Base-by-base conservation (phyloP, 2,113 vertebrate species). In the Tragelaphus strepsiceros region DNA sequence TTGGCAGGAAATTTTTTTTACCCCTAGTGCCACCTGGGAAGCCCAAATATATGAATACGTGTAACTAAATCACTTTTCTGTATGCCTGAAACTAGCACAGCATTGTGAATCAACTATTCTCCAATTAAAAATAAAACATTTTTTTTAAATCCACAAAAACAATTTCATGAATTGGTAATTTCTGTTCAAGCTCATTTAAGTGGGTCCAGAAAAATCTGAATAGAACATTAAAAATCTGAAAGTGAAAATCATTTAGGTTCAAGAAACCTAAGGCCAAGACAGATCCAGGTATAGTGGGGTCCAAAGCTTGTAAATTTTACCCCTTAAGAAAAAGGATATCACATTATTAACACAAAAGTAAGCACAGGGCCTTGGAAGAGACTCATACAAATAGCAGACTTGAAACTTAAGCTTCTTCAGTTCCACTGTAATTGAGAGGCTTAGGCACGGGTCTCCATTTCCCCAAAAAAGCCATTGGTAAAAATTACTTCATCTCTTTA, bases 171-270 rank as follows among this genome's bases (percentile, higher is more conserved):
- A 80, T 2, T 28, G 51, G 30, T 84, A 3, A 28, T 54, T 71
- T 77, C 30, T 4, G 1, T 51, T 39, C 28, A 62, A 49, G n/a
- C 13, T 54, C 19, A 2, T 84, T 35, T 51, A 14, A 85, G 32
- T 10, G 43, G 14, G 56, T 21, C n/a, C 61, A 59, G 91, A 86
- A 94, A 96, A 49, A 87, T 51, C 6, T 77, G 56, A 64, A n/a
- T 22, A 15, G 46, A 77, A 51, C 28, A 14, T 4, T 17, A 3
- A 10, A 4, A 6, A 13, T 62, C 30, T 58, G 19, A 19, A 81
- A 78, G 1, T 9, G 17, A 64, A 74, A 74, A 39, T 49, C 35
- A 39, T 61, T 51, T 21, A 24, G 78, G 7, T 35, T 74, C 67
- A 11, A 86, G 39, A 90, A 74, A 89, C 26, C 39, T 19, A 9